Conservation (phyloP, 2,113 vertebrate genomes). For the Dromas ardeola region DNA sequence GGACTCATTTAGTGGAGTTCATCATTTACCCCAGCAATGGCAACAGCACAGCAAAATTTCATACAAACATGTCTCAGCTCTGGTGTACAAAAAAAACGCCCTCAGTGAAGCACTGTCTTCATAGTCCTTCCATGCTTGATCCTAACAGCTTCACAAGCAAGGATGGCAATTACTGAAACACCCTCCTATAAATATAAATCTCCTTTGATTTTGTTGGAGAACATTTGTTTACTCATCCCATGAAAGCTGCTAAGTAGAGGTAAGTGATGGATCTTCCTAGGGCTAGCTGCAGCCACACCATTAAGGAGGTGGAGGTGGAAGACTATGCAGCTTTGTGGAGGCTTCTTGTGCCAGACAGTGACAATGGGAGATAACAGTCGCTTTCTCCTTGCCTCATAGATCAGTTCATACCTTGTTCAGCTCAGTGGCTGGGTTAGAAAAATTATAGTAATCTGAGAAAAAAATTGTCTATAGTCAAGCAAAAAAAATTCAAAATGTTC, state of each 20-base stretch:
- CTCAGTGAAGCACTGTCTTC: background rate
- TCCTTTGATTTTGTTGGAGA: background rate
- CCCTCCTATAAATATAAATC: background rate
- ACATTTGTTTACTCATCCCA: background rate
- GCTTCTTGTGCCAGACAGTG: background rate
- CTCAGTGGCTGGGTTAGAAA: background rate
- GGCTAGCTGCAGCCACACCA: background rate
- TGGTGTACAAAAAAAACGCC: background rate
- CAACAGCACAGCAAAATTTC: background rate
- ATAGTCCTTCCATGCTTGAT: background rate
- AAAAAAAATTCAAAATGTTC: background rate
- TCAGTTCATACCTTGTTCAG: background rate
- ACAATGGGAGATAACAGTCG: background rate
- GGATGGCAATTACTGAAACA: background rate
- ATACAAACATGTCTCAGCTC: background rate
- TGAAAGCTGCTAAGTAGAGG: background rate
- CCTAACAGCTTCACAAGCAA: background rate
- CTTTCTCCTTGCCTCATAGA: background rate
- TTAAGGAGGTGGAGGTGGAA: background rate
- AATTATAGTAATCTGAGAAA: background rate
- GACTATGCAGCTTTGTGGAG: background rate
- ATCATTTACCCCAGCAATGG: background rate
- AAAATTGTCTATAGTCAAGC: background rate
- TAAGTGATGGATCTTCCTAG: background rate
- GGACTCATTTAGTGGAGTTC: background rate